Percentiles rank a stretch among this genome's conserved stretches.
Evolutionary conservation across 2,113 vertebrate genomes (phyloP).

Genomic region (Willisornis vidua): DNA sequence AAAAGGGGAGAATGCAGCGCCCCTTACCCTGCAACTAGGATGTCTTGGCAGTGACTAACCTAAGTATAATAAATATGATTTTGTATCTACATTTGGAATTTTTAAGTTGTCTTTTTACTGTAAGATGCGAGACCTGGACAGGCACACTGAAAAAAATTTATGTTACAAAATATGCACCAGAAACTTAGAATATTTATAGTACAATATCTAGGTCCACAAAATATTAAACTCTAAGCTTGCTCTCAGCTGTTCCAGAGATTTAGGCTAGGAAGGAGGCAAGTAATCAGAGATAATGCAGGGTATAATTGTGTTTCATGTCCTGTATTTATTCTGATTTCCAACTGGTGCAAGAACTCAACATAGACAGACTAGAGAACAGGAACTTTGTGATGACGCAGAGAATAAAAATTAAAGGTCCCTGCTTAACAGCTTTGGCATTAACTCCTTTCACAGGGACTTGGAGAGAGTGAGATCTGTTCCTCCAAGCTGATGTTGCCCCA

Average conservation of each 20-base stretch:
- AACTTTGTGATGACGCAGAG: background rate
- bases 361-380: background rate
- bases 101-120: background rate
- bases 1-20: background rate
- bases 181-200: background rate
- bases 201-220: background rate
- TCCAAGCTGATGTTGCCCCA: background rate
- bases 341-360: background rate
- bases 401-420: background rate
- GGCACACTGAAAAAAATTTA: background rate
- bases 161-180: background rate
- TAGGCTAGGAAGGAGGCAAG: background rate
- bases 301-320: accelerated
- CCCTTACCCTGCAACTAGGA: background rate
- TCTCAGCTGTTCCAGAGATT: background rate
- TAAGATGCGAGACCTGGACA: background rate
- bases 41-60: background rate
- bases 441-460: background rate
- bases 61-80: background rate
- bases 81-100: background rate
- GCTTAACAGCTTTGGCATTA: background rate
- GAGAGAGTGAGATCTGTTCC: background rate
- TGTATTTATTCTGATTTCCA: background rate
- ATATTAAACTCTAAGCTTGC: background rate
- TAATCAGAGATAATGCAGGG: background rate